Evolutionary conservation across 2,797 vertebrate species (phyloP), one percentile per base, ranked within the genome.

Genomic region (Acanthiza pusilla): DNA sequence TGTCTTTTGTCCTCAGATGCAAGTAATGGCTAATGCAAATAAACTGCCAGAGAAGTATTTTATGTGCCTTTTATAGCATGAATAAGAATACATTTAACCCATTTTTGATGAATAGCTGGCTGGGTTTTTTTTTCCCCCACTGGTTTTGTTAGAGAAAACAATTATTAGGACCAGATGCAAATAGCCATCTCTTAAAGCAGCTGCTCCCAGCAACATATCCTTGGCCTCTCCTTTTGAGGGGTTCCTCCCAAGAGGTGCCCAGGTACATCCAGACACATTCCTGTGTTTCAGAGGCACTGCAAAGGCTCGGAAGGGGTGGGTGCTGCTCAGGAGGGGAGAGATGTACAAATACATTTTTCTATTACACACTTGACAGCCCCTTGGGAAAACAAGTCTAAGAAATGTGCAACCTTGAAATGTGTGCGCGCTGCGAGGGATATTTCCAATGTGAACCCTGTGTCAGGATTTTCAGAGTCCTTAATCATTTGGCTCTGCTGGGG

Each of bases 21-120:
- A 97, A 96, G 91, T 94, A 97, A 95, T 85, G 91, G 90, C 61
- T 94, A 96, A 93, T 93, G 90, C 92, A 97, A 96, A 97, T 91
- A 95, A 96, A 91, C 67, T 71, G 76, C 86, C 80, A 70, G 74
- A 81, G 79, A 97, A 92, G 91, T 96, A 88, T 85, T 95, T 93
- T 91, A 85, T 89, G 89, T 91, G 78, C 77, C 94, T 96, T 96
- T 93, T 92, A 89, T 85, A 84, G 72, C 53, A 54, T 26, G 54
- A 73, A 67, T 83, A 75, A 63, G 48, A 73, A 63, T 60, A 62
- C 66, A 85, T 83, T 90, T 91, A 53, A 42, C 57, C 34, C 42
- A 81, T 85, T 88, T 92, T 77, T 62, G 30, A 89, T 92, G 57
- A 93, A 91, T 54, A 23, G 73, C 53, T 68, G 51, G 36, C 76